Evolutionary conservation across 1,140 invertebrate genomes (phyloP).

Genomic region (Aphelenchoides fujianensis): DNA sequence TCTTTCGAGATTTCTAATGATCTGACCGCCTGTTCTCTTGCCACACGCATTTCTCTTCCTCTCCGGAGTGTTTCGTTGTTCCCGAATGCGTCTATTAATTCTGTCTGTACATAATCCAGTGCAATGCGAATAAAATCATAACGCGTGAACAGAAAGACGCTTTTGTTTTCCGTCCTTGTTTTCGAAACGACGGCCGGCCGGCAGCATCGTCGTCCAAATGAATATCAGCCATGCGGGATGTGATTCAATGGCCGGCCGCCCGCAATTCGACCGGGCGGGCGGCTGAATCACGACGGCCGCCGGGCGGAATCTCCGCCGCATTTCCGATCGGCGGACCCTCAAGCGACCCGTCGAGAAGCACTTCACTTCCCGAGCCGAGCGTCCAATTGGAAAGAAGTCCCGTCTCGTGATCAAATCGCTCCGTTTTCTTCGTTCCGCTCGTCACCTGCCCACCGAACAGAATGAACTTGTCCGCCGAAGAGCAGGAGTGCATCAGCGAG

Average conservation of each 20-base stretch:
- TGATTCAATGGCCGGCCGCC: no score
- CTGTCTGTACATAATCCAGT: background rate
- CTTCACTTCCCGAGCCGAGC: no score
- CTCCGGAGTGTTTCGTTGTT: no score
- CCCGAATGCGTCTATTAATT: background rate
- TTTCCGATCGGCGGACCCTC: no score
- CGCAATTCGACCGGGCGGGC: background rate
- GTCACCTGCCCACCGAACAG: background rate
- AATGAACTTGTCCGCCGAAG: constrained; percentile 12
- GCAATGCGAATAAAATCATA: background rate
- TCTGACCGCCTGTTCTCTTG: background rate
- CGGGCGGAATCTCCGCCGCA: background rate
- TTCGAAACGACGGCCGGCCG: no score
- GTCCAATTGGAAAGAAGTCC: no score
- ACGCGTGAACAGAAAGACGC: background rate
- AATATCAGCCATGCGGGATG: no score
- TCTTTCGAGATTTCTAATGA: constrained; percentile 1
- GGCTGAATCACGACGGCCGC: background rate
- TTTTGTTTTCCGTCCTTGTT: background rate
- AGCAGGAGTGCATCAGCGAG: constrained; percentile 14
- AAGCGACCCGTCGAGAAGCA: no score
- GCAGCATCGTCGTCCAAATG: no score
- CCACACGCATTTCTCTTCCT: no score
- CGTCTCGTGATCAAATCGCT: no score
- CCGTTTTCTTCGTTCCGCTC: no score